A percentile compares a stretch with the other conserved stretches of the same genome.
These are phyloP conservation scores for Diadegma fenestrale DNA, from an alignment of 2,888 invertebrate species.

Conservation along the genomic window DNA sequence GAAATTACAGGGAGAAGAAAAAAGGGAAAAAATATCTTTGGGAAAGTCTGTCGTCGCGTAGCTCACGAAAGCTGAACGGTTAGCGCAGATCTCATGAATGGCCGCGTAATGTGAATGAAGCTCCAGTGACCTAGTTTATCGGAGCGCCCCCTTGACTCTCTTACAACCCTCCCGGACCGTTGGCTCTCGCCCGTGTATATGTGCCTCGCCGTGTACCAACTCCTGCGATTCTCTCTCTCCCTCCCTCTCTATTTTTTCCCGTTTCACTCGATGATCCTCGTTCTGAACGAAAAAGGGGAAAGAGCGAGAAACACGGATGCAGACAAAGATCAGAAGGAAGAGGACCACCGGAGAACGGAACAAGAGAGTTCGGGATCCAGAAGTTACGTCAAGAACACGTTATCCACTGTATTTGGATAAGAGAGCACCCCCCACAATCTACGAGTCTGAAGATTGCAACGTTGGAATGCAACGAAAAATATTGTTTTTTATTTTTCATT, in stretches of 20 bases:
- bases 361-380: conserved; percentile 70
- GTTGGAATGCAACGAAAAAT: too few relatives aligned
- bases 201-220: conserved; percentile 64
- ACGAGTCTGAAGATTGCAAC: too few relatives aligned
- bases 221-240: conserved; percentile 48
- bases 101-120: conserved; percentile 85
- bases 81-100: conserved; percentile 84
- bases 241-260: conserved; percentile 73
- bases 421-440: conserved; percentile 19
- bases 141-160: conserved; percentile 74
- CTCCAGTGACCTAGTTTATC: conserved; percentile 83
- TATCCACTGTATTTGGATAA: conserved; percentile 77
- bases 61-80: conserved; percentile 80
- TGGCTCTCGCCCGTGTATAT: conserved; percentile 55
- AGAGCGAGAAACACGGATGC: neutral
- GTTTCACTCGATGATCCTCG: conserved; percentile 76
- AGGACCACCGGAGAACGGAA: neutral
- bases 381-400: conserved; percentile 81
- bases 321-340: neutral
- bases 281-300: conserved; percentile 71
- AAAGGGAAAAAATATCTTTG: neutral
- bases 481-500: too few relatives aligned
- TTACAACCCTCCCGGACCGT: conserved; percentile 68
- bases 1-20: neutral
- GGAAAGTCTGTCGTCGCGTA: conserved; percentile 63